These are phyloP conservation scores for Ondatra zibethicus DNA, from an alignment of 2,113 vertebrate genomes.

Conservation along the genomic window DNA sequence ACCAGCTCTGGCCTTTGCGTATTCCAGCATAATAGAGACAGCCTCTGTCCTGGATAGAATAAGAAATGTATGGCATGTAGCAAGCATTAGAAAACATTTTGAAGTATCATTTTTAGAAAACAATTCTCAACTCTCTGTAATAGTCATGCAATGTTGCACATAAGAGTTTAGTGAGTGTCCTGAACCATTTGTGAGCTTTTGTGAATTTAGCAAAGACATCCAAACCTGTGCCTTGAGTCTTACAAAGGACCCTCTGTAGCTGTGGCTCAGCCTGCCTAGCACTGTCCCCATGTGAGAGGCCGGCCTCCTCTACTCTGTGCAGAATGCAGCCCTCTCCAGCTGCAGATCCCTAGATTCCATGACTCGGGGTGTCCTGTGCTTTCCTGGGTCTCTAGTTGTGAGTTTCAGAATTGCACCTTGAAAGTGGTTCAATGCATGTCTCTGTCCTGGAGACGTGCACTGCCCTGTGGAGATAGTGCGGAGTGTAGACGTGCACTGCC, in stretches of 20 bases:
- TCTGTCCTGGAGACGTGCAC: background rate
- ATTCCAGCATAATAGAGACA: background rate
- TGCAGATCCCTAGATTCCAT: rapidly evolving
- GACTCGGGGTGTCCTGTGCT: rapidly evolving
- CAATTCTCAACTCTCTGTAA: background rate
- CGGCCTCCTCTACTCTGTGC: rapidly evolving
- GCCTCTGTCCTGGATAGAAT: background rate
- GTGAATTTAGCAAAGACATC: background rate
- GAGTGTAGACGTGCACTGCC: too few species aligned
- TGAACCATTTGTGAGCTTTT: rapidly evolving
- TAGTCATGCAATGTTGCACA: background rate
- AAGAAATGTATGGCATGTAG: too few species aligned
- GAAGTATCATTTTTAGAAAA: too few species aligned
- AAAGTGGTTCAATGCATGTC: rapidly evolving
- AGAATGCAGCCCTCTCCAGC: background rate
- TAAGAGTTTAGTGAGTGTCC: background rate
- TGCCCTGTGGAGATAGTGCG: background rate
- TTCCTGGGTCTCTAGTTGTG: background rate
- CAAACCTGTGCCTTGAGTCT: background rate
- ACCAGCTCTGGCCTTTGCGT: background rate
- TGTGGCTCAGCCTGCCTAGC: background rate
- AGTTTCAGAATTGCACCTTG: background rate
- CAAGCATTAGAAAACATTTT: background rate
- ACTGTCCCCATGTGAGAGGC: too few species aligned
- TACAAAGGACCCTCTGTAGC: background rate